A percentile compares a stretch with the other conserved stretches of the same genome.
Conservation (phyloP, 2,888 invertebrate species). For the Lamellibrachia satsuma region DNA sequence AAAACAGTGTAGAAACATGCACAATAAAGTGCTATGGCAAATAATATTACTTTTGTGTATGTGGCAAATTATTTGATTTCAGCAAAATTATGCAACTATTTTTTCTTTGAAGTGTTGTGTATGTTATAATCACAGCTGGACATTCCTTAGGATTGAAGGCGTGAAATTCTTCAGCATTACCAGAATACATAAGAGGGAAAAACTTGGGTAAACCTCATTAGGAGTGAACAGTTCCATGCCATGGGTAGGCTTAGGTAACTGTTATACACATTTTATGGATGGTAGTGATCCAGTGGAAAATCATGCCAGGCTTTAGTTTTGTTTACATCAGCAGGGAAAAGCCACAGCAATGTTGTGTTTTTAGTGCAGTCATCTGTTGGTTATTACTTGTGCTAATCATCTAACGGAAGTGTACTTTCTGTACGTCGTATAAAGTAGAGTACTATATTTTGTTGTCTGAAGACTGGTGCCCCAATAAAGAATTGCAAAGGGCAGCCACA, state of each 20-base stretch:
- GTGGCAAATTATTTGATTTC: background rate
- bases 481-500: background rate
- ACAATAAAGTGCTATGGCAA: background rate
- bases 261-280: background rate
- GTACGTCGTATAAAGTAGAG: background rate
- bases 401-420: background rate
- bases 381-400: background rate
- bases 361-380: background rate
- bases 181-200: background rate
- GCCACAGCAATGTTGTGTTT: background rate
- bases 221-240: too few relatives aligned
- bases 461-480: background rate
- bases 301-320: background rate
- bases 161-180: background rate
- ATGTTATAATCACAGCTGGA: too few relatives aligned
- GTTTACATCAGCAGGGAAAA: background rate
- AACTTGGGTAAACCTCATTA: too few relatives aligned
- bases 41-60: background rate
- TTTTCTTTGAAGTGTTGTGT: too few relatives aligned
- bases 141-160: background rate
- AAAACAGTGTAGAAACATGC: too few relatives aligned
- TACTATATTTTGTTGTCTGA: background rate
- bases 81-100: too few relatives aligned
- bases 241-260: background rate
- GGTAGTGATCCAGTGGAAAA: background rate